phyloP scores from a whole-genome alignment of 2,113 vertebrate species.

The Junco hyemalis region DNA sequence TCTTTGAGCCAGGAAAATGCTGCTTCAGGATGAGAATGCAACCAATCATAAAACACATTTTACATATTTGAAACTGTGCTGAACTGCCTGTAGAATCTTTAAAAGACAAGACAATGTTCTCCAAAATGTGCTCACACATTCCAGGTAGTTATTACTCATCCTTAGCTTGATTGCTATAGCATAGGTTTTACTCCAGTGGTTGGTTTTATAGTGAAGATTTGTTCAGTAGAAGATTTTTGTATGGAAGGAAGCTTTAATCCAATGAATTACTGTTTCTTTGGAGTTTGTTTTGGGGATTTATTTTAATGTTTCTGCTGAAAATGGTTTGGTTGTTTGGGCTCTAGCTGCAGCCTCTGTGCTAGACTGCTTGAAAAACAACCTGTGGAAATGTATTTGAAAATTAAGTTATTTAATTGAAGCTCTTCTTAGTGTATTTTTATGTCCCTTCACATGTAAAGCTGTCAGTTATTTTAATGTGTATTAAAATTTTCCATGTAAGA shows the following conservation, averaged over 20 bases:
- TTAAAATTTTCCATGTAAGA: not conserved
- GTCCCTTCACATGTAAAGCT: not conserved
- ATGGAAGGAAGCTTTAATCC: not conserved
- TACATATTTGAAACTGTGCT: not conserved
- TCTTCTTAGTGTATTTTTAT: not conserved
- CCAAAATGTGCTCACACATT: not conserved
- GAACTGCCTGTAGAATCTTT: not conserved
- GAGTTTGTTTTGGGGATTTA: not conserved
- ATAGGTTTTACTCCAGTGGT: not conserved
- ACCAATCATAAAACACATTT: not conserved
- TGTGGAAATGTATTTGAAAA: not conserved
- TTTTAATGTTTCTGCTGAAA: not conserved
- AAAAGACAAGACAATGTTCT: not conserved
- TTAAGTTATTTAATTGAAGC: not conserved
- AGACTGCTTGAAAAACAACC: not conserved
- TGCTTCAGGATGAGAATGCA: not conserved
- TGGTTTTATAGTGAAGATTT: not conserved
- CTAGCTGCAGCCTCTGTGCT: not conserved
- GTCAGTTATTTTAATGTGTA: not conserved
- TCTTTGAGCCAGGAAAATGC: not conserved
- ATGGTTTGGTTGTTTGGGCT: not conserved
- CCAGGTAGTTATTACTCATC: not conserved
- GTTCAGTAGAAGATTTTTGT: not conserved
- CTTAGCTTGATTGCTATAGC: not conserved
- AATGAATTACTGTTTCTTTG: not conserved